Evolutionary conservation across 2,797 vertebrate species (phyloP).

Genomic region (Alfaro cultratus): DNA sequence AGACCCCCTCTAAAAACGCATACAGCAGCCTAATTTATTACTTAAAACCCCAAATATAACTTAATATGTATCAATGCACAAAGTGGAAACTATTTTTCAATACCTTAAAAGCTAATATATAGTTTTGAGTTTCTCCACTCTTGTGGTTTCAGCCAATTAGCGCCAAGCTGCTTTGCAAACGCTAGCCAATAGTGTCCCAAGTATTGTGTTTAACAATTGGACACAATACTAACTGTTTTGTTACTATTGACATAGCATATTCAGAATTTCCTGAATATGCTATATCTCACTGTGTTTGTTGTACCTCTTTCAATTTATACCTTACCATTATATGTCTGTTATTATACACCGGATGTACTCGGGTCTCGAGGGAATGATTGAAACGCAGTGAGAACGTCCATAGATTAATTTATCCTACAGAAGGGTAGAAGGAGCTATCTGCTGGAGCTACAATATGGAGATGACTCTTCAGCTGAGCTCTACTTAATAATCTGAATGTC

Average conservation of each 20-base stretch:
- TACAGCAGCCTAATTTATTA: not conserved
- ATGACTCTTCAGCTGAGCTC: constrained; percentile 83
- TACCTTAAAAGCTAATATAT: not conserved
- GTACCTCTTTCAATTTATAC: constrained; percentile 62
- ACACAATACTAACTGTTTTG: too few relatives aligned
- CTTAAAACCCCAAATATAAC: not conserved
- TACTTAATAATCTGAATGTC: constrained; percentile 88
- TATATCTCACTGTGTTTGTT: constrained; percentile 60
- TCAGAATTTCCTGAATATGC: constrained; percentile 43
- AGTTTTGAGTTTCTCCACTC: not conserved
- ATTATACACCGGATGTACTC: constrained; percentile 71
- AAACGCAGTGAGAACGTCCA: constrained; percentile 70
- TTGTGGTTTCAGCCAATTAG: not conserved
- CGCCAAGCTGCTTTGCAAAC: not conserved
- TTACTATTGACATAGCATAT: not conserved
- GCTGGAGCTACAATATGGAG: constrained; percentile 80
- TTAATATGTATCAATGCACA: not conserved
- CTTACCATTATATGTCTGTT: constrained; percentile 71
- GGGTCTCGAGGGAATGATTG: constrained; percentile 76
- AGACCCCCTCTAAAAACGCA: not conserved
- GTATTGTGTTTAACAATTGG: not conserved
- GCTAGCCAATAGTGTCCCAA: not conserved
- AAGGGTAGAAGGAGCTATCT: constrained; percentile 73
- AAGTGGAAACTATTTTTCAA: not conserved
- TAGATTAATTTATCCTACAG: constrained; percentile 82